Conservation (phyloP, 2,888 invertebrate species). For the Exephanes ischioxanthus region DNA sequence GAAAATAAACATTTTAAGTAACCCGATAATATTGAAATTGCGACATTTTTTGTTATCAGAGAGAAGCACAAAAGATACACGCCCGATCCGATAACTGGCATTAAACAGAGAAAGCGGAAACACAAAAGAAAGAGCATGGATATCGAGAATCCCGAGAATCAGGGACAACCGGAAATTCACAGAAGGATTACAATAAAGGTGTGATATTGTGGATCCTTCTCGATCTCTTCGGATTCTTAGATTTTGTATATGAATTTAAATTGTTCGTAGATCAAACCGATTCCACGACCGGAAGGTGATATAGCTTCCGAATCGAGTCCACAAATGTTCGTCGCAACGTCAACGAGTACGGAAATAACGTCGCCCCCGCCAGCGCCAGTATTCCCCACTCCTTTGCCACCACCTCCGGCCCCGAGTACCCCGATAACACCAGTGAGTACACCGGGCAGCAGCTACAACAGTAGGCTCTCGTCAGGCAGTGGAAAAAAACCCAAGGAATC, state of each 20-base stretch:
- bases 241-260: background rate
- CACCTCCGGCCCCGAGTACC: constrained; percentile 74
- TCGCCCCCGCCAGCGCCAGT: constrained; percentile 78
- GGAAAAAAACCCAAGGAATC: constrained; percentile 82
- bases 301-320: constrained; percentile 88
- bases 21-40: constrained; percentile 16
- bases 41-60: constrained; percentile 67
- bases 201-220: constrained; percentile 60
- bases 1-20: constrained; percentile 7
- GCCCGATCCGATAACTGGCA: constrained; percentile 88
- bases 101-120: constrained; percentile 92
- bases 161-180: constrained; percentile 85
- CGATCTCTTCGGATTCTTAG: background rate
- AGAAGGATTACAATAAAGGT: constrained; percentile 94
- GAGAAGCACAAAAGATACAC: constrained; percentile 93
- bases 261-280: constrained; percentile 89
- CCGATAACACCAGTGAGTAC: constrained; percentile 67
- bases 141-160: constrained; percentile 86
- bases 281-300: constrained; percentile 92
- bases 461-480: constrained; percentile 75
- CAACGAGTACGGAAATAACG: constrained; percentile 82
- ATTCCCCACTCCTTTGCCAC: constrained; percentile 72
- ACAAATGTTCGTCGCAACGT: constrained; percentile 88
- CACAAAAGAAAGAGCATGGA: constrained; percentile 93
- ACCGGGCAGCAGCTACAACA: constrained; percentile 67